Base-by-base conservation (phyloP, 2,888 invertebrate species). In the Lasioglossum morio region DNA sequence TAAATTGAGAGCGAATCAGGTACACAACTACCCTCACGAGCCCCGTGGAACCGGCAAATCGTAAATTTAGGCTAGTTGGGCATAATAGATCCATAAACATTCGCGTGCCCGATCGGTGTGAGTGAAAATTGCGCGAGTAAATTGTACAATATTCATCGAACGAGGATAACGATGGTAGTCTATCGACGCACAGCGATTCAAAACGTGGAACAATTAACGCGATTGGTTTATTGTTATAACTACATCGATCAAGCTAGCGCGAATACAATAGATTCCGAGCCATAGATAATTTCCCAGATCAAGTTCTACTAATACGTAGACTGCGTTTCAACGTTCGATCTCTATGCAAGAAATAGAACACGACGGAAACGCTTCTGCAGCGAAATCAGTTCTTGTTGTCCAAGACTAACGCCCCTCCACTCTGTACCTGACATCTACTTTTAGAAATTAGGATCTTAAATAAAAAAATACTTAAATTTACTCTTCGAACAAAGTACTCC, bases 41-140 rank as follows among this genome's bases (percentile, higher is more conserved):
- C 74, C 30, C 37, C 66, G 46, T 60, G 46, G 37, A 43, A 2
- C 60, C 46, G 74, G 27, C 23, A 63, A 34, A 78, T 75, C 53
- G 46, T 78, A 75, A 77, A 84, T 85, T 75, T 72, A 72, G 53
- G 72, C 78, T 70, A 72, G 48, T 66, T 72, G 40, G 27, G 79
- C 78, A 66, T 79, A 77, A 46, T 40, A 48, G 60, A 72, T 10
- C 23, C 27, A 34, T 63, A 30, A 83, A 82, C 78, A 84, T 81
- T 72, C 57, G n/a, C 40, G n/a, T 12, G 46, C n/a, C 46, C 40
- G 53, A 19, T 77, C 10, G 37, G 60, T 27, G 4, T 14, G n/a
- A 81, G 37, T 30, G 81, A 73, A 80, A 72, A 82, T 82, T 48
- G 40, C n/a, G 23, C n/a, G 5, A 16, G 34, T 34, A 30, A 57